Evolutionary conservation across 2,888 invertebrate genomes (phyloP), one percentile per base, ranked within the genome.

Genomic region (Eucriotettix oculatus): DNA sequence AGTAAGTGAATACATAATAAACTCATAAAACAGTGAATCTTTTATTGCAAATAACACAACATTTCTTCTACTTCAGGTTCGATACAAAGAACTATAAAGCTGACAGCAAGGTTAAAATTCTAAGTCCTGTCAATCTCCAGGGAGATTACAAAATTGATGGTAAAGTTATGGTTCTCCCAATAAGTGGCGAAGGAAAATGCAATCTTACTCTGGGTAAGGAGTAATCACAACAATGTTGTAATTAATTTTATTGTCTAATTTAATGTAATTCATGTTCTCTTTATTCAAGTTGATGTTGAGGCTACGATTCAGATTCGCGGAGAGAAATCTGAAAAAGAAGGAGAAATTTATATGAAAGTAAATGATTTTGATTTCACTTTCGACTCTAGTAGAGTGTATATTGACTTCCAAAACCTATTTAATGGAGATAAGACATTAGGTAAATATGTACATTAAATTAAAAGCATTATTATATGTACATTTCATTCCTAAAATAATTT

Each of bases 321-420:
- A 14, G 48, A 48, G 48, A 12, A n/a, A 14, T 3, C n/a, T 12
- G 48, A 48, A n/a, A 48, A 48, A 48, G n/a, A 48, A 14, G 48
- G 48, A 48, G 48, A 48, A 48, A n/a, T 48, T 14, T 48, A 48
- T 9, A 48, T 48, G 48, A 48, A 48, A 48, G 14, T 48, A 12
- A 48, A 48, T n/a, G n/a, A 12, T n/a, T 48, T 48, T 9, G n/a
- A 12, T n/a, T 48, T 48, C 48, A 7, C 48, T n/a, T 48, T 48
- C 48, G 48, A 48, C 48, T 7, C 48, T 9, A 48, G n/a, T n/a
- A 12, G 48, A 48, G 14, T 54, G 12, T 17, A 54, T 14, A 17
- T 54, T 14, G 16, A 81, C 61, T 87, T 87, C 68, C 79, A 83
- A 43, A 86, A 87, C 69, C 77, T 87, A 0, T 87, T 82, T 71